Evolutionary conservation across 2,888 invertebrate species (phyloP), one percentile per base, ranked within the genome.

Genomic region (Cordilura impudica): DNA sequence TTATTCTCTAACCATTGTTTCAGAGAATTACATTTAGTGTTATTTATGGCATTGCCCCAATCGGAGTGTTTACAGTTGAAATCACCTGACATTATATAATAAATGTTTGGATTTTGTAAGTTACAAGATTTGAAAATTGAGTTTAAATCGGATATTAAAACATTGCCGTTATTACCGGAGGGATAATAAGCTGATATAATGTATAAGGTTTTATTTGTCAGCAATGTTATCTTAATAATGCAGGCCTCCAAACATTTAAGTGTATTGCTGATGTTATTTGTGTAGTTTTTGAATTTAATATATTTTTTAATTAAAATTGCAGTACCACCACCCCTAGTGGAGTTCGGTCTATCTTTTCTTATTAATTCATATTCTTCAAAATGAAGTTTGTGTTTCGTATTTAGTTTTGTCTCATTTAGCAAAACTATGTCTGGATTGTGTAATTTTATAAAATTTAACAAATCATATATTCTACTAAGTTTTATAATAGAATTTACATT

Each of bases 401-500:
- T 71, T 1, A 60, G 45, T 60, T 76, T 66, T 8, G 70, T 76
- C 14, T 76, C 53, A 51, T 65, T 65, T 12, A 76, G 14, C 16
- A 76, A 21, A 6, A 65, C 16, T 26, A 76, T 12, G 12, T 70
- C 70, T 14, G 70, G 71, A 1, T 45, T 65, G 16, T 76, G n/a
- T 35, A 54, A 4, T 3, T 26, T 26, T 5, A 26, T 6, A 26
- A 26, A 26, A 26, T 26, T 26, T 6, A 26, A 26, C 26, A 6
- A 6, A 26, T 26, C 26, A 26, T 26, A 26, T 26, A 4, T 26
- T 26, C 26, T 26, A 26, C 26, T 26, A 26, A 26, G 3, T 26
- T 26, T 26, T 10, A 77, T 72, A 53, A 61, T 19, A 1, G 77
- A 77, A 31, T 77, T 71, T 43, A 77, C 66, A 60, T 69, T 69